These are phyloP conservation scores for Ophonus ardosiacus DNA, from an alignment of 2,888 invertebrate species.

Conservation along the genomic window DNA sequence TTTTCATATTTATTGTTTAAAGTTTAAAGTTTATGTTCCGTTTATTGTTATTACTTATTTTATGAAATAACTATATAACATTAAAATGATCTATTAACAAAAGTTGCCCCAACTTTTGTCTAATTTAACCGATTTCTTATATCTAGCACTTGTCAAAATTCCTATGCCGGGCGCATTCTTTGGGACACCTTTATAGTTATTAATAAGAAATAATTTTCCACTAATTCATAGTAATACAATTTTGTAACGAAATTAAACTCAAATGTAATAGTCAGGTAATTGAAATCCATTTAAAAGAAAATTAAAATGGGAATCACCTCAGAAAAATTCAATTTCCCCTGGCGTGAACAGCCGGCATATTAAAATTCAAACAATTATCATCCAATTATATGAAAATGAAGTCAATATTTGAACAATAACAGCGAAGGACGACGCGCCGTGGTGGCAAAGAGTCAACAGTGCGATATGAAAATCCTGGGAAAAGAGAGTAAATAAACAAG, in stretches of 20 bases:
- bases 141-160: no score
- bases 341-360: conserved; percentile 27
- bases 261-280: background rate
- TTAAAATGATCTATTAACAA: no score
- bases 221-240: background rate
- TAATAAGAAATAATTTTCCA: background rate
- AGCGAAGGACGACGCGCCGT: background rate
- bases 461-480: conserved; percentile 54
- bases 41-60: no score
- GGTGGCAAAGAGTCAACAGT: conserved; percentile 49
- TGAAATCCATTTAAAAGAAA: background rate
- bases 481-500: conserved; percentile 57
- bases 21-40: no score
- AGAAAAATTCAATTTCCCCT: conserved; percentile 15
- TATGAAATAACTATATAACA: no score
- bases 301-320: background rate
- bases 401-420: conserved; percentile 61
- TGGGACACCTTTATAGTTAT: background rate
- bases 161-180: background rate
- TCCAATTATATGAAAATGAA: conserved; percentile 62
- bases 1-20: no score
- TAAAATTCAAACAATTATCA: conserved; percentile 63
- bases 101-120: no score
- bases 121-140: no score
- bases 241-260: background rate